A percentile compares a stretch with the other conserved stretches of the same genome.
Evolutionary conservation across 1,140 invertebrate genomes (phyloP).

Genomic region (Tachypleus tridentatus): DNA sequence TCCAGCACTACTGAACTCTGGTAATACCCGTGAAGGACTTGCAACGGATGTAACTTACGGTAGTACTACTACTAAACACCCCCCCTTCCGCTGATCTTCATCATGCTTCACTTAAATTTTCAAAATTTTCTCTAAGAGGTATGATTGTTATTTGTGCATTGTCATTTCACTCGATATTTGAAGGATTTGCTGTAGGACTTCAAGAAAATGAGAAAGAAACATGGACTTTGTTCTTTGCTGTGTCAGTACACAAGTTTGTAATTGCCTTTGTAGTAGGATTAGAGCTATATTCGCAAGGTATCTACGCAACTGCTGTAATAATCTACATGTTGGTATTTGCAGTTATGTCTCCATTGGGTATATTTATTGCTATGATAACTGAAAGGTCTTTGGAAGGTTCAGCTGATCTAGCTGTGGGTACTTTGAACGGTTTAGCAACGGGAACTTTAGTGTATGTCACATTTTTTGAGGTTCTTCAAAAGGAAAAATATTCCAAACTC

Average conservation of each 20-base stretch:
- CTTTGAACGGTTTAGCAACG: constrained; percentile 48
- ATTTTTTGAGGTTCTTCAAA: constrained; percentile 73
- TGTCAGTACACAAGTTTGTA: constrained; percentile 78
- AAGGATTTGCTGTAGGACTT: constrained; percentile 74
- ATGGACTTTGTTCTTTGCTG: constrained; percentile 67
- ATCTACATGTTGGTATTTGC: too few species aligned
- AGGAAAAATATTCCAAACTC: constrained; percentile 13
- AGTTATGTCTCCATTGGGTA: too few species aligned
- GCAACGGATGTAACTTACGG: background rate
- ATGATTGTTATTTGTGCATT: constrained; percentile 43
- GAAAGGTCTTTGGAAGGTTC: too few species aligned
- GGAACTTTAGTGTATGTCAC: constrained; percentile 87
- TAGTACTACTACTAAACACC: background rate
- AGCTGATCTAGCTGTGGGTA: too few species aligned
- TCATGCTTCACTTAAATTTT: background rate
- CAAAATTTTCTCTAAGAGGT: constrained; percentile 14
- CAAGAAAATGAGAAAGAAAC: too few species aligned
- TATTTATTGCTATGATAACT: too few species aligned
- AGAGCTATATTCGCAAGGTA: too few species aligned
- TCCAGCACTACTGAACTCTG: background rate
- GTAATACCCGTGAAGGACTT: background rate
- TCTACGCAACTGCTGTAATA: too few species aligned
- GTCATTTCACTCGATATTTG: constrained; percentile 81
- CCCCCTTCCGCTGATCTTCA: background rate
- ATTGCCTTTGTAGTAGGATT: constrained; percentile 51